Conservation (phyloP, 2,113 vertebrate genomes). For the Atlantisia rogersi region DNA sequence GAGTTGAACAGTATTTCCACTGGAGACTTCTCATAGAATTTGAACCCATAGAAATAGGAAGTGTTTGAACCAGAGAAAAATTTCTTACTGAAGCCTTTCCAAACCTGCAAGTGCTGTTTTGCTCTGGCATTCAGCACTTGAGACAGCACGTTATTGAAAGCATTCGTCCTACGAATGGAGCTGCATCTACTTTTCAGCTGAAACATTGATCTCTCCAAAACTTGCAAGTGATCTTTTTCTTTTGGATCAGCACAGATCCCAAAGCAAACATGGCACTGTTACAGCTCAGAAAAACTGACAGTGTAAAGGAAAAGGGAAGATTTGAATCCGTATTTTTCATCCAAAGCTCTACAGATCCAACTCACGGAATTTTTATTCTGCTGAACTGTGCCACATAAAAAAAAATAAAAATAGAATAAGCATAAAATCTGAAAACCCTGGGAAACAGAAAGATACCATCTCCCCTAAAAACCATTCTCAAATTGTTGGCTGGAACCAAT, state of each 20-base stretch:
- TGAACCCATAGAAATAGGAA: conserved; percentile 46
- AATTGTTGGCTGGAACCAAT: not conserved
- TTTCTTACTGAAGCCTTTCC: not conserved
- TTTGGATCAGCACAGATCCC: conserved; percentile 36
- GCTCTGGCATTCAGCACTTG: conserved; percentile 44
- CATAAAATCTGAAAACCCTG: not conserved
- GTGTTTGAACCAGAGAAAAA: not conserved
- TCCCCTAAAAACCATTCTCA: not conserved
- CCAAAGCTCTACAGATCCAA: conserved; percentile 34
- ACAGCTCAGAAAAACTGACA: conserved; percentile 25
- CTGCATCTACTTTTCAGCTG: not conserved
- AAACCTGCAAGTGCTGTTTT: conserved; percentile 24
- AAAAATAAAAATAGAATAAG: not conserved
- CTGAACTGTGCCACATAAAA: conserved; percentile 19
- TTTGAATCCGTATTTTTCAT: conserved; percentile 28
- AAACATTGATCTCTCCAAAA: conserved; percentile 17
- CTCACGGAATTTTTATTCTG: not conserved
- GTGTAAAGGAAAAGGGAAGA: conserved; percentile 33
- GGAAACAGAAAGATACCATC: not conserved
- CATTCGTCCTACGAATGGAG: not conserved
- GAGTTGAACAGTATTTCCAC: conserved; percentile 40
- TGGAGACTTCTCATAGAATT: conserved; percentile 24
- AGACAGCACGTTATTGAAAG: conserved; percentile 4
- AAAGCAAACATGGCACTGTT: conserved; percentile 72
- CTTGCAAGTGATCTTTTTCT: conserved; percentile 17